Conservation (phyloP, 92 coral and sea anemone species). For the Epizoanthus scotinus region DNA sequence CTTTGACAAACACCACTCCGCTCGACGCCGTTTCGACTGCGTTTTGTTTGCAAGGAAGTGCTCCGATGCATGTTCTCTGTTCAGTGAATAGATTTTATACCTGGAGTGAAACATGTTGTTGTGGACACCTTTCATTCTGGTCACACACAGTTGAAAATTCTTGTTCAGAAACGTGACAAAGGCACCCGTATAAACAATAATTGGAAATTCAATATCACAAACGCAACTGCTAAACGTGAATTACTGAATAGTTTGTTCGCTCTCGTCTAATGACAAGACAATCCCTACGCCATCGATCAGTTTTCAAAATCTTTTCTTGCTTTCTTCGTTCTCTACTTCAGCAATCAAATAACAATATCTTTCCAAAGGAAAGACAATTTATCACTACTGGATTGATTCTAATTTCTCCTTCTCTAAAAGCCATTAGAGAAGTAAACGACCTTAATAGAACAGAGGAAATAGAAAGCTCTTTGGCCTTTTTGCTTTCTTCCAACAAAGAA, state of each 20-base stretch:
- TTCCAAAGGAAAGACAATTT: slow-evolving; percentile 22
- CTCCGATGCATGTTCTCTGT: neutral
- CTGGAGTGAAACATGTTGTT: neutral
- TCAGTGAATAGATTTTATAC: neutral
- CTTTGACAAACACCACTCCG: slow-evolving; percentile 13
- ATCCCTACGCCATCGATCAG: slow-evolving; percentile 20
- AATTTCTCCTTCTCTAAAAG: slow-evolving; percentile 29
- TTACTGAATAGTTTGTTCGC: slow-evolving; percentile 17
- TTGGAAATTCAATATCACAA: neutral
- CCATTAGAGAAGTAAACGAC: slow-evolving; percentile 40
- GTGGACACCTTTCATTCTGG: neutral
- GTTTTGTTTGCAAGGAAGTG: slow-evolving; percentile 25
- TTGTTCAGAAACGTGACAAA: slow-evolving; percentile 27
- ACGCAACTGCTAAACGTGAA: slow-evolving; percentile 8
- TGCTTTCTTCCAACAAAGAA: slow-evolving; percentile 43
- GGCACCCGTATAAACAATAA: neutral
- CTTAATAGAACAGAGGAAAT: slow-evolving; percentile 38
- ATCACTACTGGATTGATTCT: slow-evolving; percentile 20
- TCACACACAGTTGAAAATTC: slow-evolving; percentile 6
- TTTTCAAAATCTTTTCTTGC: neutral
- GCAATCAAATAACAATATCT: slow-evolving; percentile 11
- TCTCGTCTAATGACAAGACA: neutral
- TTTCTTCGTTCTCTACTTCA: neutral
- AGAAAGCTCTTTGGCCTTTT: slow-evolving; percentile 26
- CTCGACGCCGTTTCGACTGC: slow-evolving; percentile 8